Percentiles rank a stretch among this genome's conserved stretches.
Evolutionary conservation across 2,888 invertebrate genomes (phyloP).

Genomic region (Girardia tigrina): DNA sequence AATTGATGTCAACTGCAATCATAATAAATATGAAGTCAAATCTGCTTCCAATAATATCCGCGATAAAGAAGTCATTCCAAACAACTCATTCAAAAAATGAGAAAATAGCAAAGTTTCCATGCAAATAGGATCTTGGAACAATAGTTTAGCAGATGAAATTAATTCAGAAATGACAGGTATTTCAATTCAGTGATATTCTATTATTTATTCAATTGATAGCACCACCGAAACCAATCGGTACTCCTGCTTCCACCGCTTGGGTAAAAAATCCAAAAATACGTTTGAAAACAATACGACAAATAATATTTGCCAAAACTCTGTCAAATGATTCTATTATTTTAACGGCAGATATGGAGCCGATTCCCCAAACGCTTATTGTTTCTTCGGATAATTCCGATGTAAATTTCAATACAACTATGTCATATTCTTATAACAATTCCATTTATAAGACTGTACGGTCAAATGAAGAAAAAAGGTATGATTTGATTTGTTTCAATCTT

Average conservation of each 20-base stretch:
- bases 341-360: not conserved
- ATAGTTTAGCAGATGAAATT: slow-evolving; percentile 4
- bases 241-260: not conserved
- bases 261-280: not conserved
- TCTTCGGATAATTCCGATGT: not conserved
- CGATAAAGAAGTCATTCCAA: not conserved
- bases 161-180: not conserved
- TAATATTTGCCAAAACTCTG: not conserved
- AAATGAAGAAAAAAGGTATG: not conserved
- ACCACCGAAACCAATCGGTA: not conserved
- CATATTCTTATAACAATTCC: not conserved
- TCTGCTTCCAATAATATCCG: not conserved
- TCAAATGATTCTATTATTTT: not conserved
- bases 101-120: not conserved
- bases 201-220: not conserved
- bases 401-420: not conserved
- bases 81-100: not conserved
- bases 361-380: not conserved
- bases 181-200: not conserved
- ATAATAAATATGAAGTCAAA: not conserved
- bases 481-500: not conserved
- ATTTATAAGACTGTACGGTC: not conserved
- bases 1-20: not conserved
- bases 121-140: not conserved
- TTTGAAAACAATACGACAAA: not conserved